Base-by-base conservation (phyloP, 2,888 invertebrate species). In the Rhingia campestris region DNA sequence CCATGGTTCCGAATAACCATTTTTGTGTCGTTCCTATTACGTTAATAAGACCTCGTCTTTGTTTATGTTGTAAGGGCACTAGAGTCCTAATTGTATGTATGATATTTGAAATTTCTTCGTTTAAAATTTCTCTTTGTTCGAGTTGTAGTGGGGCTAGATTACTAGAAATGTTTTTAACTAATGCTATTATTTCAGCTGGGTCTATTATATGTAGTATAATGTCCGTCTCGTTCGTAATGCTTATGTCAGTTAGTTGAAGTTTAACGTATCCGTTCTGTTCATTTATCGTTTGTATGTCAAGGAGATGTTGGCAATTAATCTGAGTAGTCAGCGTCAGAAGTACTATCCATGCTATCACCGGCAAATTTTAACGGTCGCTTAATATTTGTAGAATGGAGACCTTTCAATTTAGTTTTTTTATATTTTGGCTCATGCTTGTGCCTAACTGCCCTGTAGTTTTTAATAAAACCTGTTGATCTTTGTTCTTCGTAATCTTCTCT, bases 361-460 rank as follows among this genome's bases (percentile, higher is more conserved):
- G 47, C 9, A 45, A 45, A 45, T 12, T 12, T 45, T 45, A 45
- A 45, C 45, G 45, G 45, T 45, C 9, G 5, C 5, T 53, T 33
- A 30, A 6, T 45, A 59, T 59, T 59, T 6, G 35, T 49, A 35
- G 49, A 49, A 22, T 63, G 63, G 35, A 53, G 33, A 53, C 4
- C n/a, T 53, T 10, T 32, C 33, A 33, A n/a, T 10, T 53, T 33
- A n/a, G 47, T 12, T 47, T 51, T 51, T 10, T 51, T 30, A 32
- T 51, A 51, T 51, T 22, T 45, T n/a, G 22, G 14, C 12, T 64
- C 6, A 10, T 74, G 53, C 4, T 64, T 73, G 9, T 63, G 63
- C 3, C 58, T 45, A 35, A 70, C 30, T 35, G 45, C 51, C n/a
- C 30, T 58, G 41, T 70, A 70, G 7, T 70, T 70, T 49, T 59